Conservation (phyloP, 2,888 invertebrate species). For the Unio delphinus region DNA sequence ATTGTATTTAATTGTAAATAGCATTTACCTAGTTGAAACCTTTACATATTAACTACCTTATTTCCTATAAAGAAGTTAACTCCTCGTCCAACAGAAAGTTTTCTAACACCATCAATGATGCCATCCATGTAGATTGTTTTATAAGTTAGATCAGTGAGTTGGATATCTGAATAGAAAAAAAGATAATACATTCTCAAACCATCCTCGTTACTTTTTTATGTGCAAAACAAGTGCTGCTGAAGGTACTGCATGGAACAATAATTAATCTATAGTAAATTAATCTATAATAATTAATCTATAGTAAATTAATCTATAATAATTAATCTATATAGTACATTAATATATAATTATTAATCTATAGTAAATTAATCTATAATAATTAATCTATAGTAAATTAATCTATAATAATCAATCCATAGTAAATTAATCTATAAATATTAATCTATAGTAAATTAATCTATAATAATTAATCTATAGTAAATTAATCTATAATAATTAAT, state of each 20-base stretch:
- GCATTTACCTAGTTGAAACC: too few species aligned
- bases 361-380: neutral
- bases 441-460: neutral
- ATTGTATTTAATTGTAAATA: too few species aligned
- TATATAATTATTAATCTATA: neutral
- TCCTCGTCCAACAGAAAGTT: slow-evolving; percentile 43
- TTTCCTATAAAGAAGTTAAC: slow-evolving; percentile 46
- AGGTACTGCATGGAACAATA: neutral
- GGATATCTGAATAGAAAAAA: slow-evolving; percentile 31
- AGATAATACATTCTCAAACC: neutral
- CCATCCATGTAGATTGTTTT: slow-evolving; percentile 50
- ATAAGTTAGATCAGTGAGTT: slow-evolving; percentile 37
- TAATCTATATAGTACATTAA: neutral
- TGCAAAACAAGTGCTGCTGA: neutral
- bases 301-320: neutral
- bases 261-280: neutral
- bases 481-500: neutral
- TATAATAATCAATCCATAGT: neutral
- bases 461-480: neutral
- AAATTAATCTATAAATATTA: neutral
- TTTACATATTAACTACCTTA: slow-evolving; percentile 19
- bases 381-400: neutral
- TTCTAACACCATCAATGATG: slow-evolving; percentile 40
- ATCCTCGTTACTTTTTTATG: neutral
- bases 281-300: neutral